These are phyloP conservation scores for Epinotia bilunana DNA, from an alignment of 2,888 invertebrate genomes.

Conservation along the genomic window DNA sequence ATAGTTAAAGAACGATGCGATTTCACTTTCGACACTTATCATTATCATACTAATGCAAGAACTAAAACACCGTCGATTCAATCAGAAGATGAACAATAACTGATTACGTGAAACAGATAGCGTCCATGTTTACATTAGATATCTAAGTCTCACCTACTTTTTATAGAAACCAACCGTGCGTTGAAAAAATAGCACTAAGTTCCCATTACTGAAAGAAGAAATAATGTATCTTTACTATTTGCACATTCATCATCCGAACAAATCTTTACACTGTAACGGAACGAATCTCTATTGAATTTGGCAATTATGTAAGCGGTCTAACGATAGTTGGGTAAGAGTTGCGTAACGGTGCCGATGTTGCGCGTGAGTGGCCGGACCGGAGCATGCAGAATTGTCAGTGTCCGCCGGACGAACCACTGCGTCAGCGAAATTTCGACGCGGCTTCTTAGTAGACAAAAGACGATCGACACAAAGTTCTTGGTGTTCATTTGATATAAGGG, in stretches of 20 bases:
- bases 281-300: constrained; percentile 47
- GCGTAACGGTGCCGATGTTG: constrained; percentile 58
- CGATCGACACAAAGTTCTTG: neutral
- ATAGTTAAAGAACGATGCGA: constrained; percentile 23
- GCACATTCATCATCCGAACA: constrained; percentile 35
- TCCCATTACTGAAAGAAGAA: constrained; percentile 29
- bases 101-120: constrained; percentile 36
- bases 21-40: constrained; percentile 25
- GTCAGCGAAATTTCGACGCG: constrained; percentile 62
- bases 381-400: constrained; percentile 63
- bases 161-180: constrained; percentile 17
- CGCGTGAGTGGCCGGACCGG: constrained; percentile 57
- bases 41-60: constrained; percentile 3
- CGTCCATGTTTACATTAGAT: constrained; percentile 28
- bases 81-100: constrained; percentile 32
- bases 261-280: constrained; percentile 35
- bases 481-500: neutral
- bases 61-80: constrained; percentile 10
- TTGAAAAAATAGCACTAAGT: constrained; percentile 30
- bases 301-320: constrained; percentile 59
- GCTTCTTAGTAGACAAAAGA: constrained; percentile 45
- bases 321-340: constrained; percentile 67
- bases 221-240: constrained; percentile 31
- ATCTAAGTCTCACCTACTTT: constrained; percentile 31
- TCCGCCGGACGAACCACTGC: constrained; percentile 55